phyloP scores from a whole-genome alignment of 2,888 invertebrate genomes.

The Scaptodrosophila latifasciaeformis region DNA sequence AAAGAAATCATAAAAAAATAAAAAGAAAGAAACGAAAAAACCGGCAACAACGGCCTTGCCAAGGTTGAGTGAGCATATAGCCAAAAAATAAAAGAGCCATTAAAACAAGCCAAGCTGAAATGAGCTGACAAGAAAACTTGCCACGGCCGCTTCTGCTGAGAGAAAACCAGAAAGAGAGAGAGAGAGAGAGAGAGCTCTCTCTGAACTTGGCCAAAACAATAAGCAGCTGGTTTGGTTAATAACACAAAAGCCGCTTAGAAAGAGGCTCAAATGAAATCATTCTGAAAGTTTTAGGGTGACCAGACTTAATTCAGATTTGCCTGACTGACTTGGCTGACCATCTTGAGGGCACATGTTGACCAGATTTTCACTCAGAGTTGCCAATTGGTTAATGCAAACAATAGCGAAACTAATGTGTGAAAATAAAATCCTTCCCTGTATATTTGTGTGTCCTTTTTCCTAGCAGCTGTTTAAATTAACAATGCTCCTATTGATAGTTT shows the following conservation, averaged over 20 bases:
- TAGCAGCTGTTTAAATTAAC: conserved; percentile 57
- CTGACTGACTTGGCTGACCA: conserved; percentile 33
- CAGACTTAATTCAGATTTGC: conserved; percentile 18
- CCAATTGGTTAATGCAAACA: too few species aligned
- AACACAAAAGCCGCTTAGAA: conserved; percentile 55
- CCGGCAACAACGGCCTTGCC: conserved; percentile 74
- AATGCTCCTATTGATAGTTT: conserved; percentile 63
- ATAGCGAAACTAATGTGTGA: too few species aligned
- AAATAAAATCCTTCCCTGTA: too few species aligned
- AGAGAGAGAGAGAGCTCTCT: conserved; percentile 12
- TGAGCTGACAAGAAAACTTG: conserved; percentile 48
- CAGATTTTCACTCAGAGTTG: conserved; percentile 50
- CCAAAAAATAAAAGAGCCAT: conserved; percentile 54
- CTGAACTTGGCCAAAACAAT: conserved; percentile 19
- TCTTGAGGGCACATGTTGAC: conserved; percentile 57
- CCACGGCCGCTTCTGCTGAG: conserved; percentile 33
- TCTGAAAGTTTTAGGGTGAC: conserved; percentile 29
- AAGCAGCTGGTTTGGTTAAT: conserved; percentile 23
- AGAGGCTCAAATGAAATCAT: conserved; percentile 42
- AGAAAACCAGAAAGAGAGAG: conserved; percentile 25
- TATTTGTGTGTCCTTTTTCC: conserved; percentile 40
- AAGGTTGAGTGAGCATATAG: conserved; percentile 72
- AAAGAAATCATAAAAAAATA: too few species aligned
- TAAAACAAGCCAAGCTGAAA: conserved; percentile 34
- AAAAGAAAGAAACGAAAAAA: conserved; percentile 42